These are phyloP conservation scores for Atlantisia rogersi DNA, from an alignment of 2,113 vertebrate genomes.

Conservation along the genomic window DNA sequence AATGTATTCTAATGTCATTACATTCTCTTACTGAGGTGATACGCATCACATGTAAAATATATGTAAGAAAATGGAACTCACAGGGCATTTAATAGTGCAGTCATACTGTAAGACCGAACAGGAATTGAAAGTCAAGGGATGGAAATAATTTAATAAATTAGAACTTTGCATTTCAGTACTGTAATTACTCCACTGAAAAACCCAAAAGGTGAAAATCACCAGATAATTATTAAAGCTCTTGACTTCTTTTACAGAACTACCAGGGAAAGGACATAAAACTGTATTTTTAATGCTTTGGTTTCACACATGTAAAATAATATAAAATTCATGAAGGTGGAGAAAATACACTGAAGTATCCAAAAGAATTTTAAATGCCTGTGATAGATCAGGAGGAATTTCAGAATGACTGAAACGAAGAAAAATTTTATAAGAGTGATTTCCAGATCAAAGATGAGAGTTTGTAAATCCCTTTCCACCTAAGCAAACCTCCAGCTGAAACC, in stretches of 20 bases:
- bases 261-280: not conserved
- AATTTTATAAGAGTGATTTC: not conserved
- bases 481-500: not conserved
- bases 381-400: not conserved
- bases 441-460: not conserved
- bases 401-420: not conserved
- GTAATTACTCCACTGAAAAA: not conserved
- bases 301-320: not conserved
- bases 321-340: slow-evolving; percentile 10
- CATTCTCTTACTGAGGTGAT: not conserved
- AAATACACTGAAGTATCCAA: slow-evolving; percentile 18
- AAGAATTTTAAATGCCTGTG: slow-evolving; percentile 19
- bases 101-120: not conserved
- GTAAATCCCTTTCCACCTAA: not conserved
- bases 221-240: not conserved
- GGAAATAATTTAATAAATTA: not conserved
- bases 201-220: not conserved
- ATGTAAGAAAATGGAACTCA: not conserved
- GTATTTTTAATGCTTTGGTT: slow-evolving; percentile 6
- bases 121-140: not conserved
- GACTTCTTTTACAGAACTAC: not conserved
- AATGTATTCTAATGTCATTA: not conserved
- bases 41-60: not conserved
- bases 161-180: not conserved
- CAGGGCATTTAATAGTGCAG: not conserved